Evolutionary conservation across 2,888 invertebrate genomes (phyloP).

Genomic region (Anoplius nigerrimus): DNA sequence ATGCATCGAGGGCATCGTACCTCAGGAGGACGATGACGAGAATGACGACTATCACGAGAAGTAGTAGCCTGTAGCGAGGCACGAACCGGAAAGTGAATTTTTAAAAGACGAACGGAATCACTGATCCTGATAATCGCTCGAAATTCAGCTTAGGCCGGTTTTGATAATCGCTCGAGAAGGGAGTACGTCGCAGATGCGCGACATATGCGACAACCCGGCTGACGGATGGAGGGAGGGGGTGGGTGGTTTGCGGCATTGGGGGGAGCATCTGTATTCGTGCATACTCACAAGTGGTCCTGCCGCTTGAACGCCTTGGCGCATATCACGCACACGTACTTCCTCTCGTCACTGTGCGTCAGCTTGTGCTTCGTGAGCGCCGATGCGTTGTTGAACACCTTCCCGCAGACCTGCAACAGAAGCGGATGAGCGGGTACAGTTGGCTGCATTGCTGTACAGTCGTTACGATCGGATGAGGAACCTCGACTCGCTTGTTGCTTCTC

Average conservation of each 20-base stretch:
- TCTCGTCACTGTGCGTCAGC: constrained; percentile 97
- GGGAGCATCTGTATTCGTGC: constrained; percentile 21
- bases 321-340: constrained; percentile 96
- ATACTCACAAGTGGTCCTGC: constrained; percentile 97
- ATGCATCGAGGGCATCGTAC: constrained; percentile 6
- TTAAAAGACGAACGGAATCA: constrained; percentile 1
- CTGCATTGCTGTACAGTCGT: not conserved
- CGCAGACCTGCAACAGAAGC: constrained; percentile 84
- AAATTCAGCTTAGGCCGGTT: constrained; percentile 6
- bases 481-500: not conserved
- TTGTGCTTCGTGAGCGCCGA: constrained; percentile 98
- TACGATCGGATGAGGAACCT: too few species aligned
- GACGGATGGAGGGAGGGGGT: too few species aligned
- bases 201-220: constrained; percentile 26
- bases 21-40: constrained; percentile 2
- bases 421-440: constrained; percentile 1
- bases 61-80: too few species aligned
- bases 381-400: constrained; percentile 97
- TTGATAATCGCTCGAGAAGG: constrained; percentile 23
- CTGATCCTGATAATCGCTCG: constrained; percentile 22
- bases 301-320: constrained; percentile 99
- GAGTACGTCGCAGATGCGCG: not conserved
- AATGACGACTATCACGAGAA: too few species aligned
- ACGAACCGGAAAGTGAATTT: not conserved
- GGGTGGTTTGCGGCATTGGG: too few species aligned